These are phyloP conservation scores for Ginglymostoma cirratum DNA, from an alignment of 2,113 vertebrate species.

Conservation along the genomic window DNA sequence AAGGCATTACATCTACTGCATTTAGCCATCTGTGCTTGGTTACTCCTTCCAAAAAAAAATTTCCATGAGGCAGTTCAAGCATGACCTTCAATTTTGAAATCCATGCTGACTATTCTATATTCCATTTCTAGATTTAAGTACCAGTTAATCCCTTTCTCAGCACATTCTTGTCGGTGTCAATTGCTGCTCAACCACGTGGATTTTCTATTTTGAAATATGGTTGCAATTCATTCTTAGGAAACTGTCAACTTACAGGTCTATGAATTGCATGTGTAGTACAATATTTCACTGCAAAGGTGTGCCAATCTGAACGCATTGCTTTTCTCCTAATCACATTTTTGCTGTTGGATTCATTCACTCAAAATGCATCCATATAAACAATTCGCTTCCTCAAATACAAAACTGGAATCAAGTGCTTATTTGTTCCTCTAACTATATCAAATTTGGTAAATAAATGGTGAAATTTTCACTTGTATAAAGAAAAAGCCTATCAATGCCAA, in stretches of 20 bases:
- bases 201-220: background rate
- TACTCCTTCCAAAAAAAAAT: no score
- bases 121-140: background rate
- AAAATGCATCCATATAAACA: background rate
- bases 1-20: background rate
- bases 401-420: no score
- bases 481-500: background rate
- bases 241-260: background rate
- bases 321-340: background rate
- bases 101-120: background rate
- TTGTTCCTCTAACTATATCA: background rate
- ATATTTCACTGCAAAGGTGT: background rate
- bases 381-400: background rate
- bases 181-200: background rate
- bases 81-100: background rate
- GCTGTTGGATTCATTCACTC: background rate
- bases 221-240: conserved; percentile 1
- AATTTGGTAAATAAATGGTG: background rate
- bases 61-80: background rate
- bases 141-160: background rate
- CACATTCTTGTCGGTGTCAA: background rate
- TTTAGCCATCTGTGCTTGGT: background rate
- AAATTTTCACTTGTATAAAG: background rate
- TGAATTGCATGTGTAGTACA: background rate
- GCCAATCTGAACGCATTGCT: background rate